Base-by-base conservation (phyloP, 1,140 invertebrate genomes). In the Melitaea cinxia region DNA sequence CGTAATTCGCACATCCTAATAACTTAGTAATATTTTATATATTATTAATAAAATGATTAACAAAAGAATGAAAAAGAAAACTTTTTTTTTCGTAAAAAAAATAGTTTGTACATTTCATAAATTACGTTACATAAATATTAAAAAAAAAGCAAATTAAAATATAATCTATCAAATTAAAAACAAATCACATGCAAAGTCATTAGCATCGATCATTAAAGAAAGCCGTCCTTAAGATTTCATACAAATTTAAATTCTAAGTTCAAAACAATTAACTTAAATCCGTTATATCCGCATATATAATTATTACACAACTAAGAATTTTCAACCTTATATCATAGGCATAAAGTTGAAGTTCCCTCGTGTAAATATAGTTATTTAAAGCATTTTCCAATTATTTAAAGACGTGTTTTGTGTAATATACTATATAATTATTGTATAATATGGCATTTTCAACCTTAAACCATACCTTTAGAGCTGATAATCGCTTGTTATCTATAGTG, bases 401-500 rank as follows among this genome's bases (percentile, higher is more conserved):
- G 24, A n/a, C 21, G 7, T 76, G 75, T 85, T 85, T 85, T 85
- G 75, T n/a, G n/a, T n/a, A n/a, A n/a, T n/a, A n/a, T n/a, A n/a
- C n/a, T n/a, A n/a, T n/a, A n/a, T n/a, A n/a, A n/a, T n/a, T n/a
- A n/a, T n/a, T n/a, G n/a, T n/a, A n/a, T n/a, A n/a, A 53, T 28
- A 35, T 24, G 6, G 52, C 17, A 49, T 35, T 30, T 35, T 63
- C 5, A 49, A 35, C 17, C 39, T 33, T 55, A 37, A 7, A 10
- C 1, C 23, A 23, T 12, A 0, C 7, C 0, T 23, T 28, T 39
- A 59, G 35, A 58, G 63, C 59, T 21, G 4, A 37, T 2, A 33
- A 53, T 65, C 14, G 26, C 19, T 45, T 47, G 47, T 14, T 49
- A 33, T 4, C 30, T 53, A 14, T 37, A 26, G 30, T 26, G 21